phyloP scores from a whole-genome alignment of 2,113 vertebrate genomes.

The Colossoma macropomum region DNA sequence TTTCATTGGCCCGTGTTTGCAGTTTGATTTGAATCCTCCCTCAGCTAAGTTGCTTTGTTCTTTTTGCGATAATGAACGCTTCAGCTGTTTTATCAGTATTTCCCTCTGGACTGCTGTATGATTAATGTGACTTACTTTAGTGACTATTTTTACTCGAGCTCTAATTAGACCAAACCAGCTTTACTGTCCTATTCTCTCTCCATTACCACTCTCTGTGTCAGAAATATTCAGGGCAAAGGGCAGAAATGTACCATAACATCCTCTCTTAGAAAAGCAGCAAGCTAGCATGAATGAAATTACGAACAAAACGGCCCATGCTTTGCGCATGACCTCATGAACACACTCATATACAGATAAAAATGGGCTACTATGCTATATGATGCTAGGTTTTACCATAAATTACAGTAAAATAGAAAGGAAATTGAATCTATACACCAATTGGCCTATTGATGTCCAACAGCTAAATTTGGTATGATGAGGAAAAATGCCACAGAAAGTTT shows the following conservation, averaged over 20 bases:
- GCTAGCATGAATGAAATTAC: not conserved
- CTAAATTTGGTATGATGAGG: too few relatives aligned
- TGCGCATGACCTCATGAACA: too few relatives aligned
- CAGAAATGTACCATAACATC: not conserved
- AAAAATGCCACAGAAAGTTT: too few relatives aligned
- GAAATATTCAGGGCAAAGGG: not conserved
- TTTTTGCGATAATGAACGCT: not conserved
- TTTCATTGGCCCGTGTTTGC: not conserved
- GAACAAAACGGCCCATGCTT: too few relatives aligned
- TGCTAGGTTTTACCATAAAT: too few relatives aligned
- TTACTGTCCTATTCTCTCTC: not conserved
- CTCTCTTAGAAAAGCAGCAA: not conserved
- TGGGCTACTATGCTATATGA: too few relatives aligned
- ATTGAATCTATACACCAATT: too few relatives aligned
- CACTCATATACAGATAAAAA: too few relatives aligned
- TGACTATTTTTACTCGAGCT: not conserved
- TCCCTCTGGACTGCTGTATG: not conserved
- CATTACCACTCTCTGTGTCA: not conserved
- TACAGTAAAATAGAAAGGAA: too few relatives aligned
- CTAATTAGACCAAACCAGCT: constrained; percentile 12
- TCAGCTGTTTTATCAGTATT: not conserved
- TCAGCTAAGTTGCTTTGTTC: not conserved
- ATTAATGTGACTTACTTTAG: constrained; percentile 16
- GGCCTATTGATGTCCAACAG: too few relatives aligned
- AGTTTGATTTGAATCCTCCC: not conserved